Conservation (phyloP, 1,140 invertebrate species). For the Drosophila sturtevanti region DNA sequence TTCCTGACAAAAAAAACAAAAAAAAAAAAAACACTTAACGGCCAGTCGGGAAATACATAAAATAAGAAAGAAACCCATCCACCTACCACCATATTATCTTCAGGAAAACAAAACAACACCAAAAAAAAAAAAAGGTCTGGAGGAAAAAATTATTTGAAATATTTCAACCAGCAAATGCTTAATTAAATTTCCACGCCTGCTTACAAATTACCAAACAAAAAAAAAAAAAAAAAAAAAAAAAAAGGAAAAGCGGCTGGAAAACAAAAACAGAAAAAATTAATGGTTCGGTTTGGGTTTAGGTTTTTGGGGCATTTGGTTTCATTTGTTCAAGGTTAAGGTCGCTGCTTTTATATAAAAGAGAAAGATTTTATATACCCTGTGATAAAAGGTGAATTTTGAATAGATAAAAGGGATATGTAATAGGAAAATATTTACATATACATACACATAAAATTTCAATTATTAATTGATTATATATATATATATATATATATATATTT, state of each 20-base stretch:
- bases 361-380: slow-evolving; percentile 12
- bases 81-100: too few relatives aligned
- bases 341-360: background rate
- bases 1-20: background rate
- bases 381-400: background rate
- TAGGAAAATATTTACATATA: background rate
- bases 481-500: too few relatives aligned
- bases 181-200: slow-evolving; percentile 48
- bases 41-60: slow-evolving; percentile 35
- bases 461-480: too few relatives aligned
- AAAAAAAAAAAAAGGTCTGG: slow-evolving; percentile 19
- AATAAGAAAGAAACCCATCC: background rate
- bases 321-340: slow-evolving; percentile 50
- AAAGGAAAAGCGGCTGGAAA: background rate
- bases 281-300: slow-evolving; percentile 45
- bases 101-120: slow-evolving; percentile 10
- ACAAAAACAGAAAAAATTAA: slow-evolving; percentile 46
- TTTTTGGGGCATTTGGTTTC: slow-evolving; percentile 18
- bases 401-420: background rate
- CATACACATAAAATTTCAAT: too few relatives aligned
- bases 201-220: slow-evolving; percentile 32
- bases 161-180: slow-evolving; percentile 33
- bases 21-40: slow-evolving; percentile 42
- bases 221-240: background rate
- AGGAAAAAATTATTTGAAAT: slow-evolving; percentile 39